Conservation (phyloP, 2,888 invertebrate species). For the Eubasilissa splendida region DNA sequence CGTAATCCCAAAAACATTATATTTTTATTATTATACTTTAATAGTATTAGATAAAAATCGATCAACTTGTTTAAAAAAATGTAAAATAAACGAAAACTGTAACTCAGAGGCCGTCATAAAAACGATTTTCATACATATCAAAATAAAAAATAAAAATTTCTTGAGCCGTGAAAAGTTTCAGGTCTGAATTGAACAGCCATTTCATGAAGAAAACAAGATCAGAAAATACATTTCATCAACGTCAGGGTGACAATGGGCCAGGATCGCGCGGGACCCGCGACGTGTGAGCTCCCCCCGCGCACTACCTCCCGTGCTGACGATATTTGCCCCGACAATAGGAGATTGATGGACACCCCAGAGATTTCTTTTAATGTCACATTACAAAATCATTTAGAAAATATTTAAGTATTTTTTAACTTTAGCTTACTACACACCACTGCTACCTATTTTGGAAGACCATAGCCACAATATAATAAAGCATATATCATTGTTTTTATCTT, state of each 20-base stretch:
- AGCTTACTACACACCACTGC: not conserved
- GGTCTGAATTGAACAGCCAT: slow-evolving; percentile 35
- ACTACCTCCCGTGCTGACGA: slow-evolving; percentile 6
- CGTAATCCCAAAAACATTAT: no score
- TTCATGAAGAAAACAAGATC: slow-evolving; percentile 48
- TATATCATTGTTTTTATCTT: no score
- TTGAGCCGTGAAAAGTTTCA: not conserved
- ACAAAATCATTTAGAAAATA: not conserved
- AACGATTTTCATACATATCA: no score
- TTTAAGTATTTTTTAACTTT: not conserved
- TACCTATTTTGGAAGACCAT: no score
- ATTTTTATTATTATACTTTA: no score
- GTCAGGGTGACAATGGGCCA: slow-evolving; percentile 53
- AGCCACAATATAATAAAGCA: no score
- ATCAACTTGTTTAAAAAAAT: not conserved
- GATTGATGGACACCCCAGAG: slow-evolving; percentile 42
- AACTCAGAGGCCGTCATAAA: no score
- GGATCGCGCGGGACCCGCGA: slow-evolving; percentile 35
- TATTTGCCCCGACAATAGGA: slow-evolving; percentile 28
- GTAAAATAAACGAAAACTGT: no score
- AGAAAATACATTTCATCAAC: slow-evolving; percentile 56
- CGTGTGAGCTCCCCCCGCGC: not conserved
- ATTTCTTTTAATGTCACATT: slow-evolving; percentile 19
- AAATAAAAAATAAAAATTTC: no score
- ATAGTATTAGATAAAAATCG: not conserved